phyloP scores from a whole-genome alignment of 2,888 invertebrate species.

The Drosophila robusta region DNA sequence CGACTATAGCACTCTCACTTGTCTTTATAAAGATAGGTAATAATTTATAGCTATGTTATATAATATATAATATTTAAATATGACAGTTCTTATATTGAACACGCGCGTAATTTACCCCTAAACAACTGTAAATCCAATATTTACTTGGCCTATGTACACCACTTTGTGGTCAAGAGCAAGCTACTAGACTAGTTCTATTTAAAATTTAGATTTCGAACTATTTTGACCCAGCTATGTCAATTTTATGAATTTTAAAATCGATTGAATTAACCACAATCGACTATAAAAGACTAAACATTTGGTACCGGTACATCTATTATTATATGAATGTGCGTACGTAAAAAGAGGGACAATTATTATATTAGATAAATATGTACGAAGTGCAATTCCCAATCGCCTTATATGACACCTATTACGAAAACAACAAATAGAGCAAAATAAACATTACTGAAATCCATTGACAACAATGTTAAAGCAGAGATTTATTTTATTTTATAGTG shows the following conservation, averaged over 20 bases:
- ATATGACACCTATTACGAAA: too few species aligned
- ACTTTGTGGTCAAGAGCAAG: conserved; percentile 60
- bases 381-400: too few species aligned
- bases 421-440: too few species aligned
- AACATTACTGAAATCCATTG: too few species aligned
- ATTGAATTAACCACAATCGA: conserved; percentile 48
- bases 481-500: neutral
- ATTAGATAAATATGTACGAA: too few species aligned
- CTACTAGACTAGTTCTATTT: conserved; percentile 53
- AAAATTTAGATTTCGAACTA: conserved; percentile 38
- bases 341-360: too few species aligned
- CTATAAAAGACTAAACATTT: conserved; percentile 39
- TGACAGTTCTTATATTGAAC: conserved; percentile 1
- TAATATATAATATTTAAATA: too few species aligned
- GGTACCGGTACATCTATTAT: conserved; percentile 4
- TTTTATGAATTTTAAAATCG: conserved; percentile 42
- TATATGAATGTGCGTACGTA: conserved; percentile 1
- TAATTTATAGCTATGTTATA: too few species aligned
- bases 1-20: too few species aligned
- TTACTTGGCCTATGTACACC: conserved; percentile 15
- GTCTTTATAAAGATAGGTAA: too few species aligned
- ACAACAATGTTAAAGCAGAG: too few species aligned
- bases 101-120: neutral
- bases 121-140: conserved; percentile 52
- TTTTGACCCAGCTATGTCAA: conserved; percentile 31